Base-by-base conservation (phyloP, 92 coral and sea anemone species). In the Phymanthus crucifer region DNA sequence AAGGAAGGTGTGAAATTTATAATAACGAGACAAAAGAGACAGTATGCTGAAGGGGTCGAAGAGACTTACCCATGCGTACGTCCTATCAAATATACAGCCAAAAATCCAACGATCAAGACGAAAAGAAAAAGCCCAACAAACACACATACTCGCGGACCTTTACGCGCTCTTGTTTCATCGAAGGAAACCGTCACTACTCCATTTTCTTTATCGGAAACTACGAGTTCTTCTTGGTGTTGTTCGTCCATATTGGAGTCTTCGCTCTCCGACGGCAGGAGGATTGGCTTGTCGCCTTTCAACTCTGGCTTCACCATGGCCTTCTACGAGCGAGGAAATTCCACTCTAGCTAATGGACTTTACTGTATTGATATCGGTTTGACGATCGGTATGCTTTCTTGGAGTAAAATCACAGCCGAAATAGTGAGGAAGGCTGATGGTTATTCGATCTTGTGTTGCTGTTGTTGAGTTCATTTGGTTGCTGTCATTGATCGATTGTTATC, bases 261-360 rank as follows among this genome's bases (percentile, higher is more conserved):
- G 74, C 72, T 77, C 72, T 64, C 69, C 26, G 87, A 66, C 38
- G 76, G 71, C 32, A 58, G 72, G 72, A 71, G 66, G 45, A 84
- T 88, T 46, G 91, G 88, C 79, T 81, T 92, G 5, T 85, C 83
- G 80, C 68, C 45, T 75, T 84, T 92, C 31, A 79, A 64, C 32
- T 86, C 97, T 18, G 97, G 91, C 79, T 92, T 92, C 0, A 92
- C 97, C 97, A 92, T 92, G 26, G 67, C 66, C 73, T 27, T 71
- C 24, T 31, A 36, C 23, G 38, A 57, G 21, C 78, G 74, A 29
- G 3, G n/a, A 73, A 61, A 58, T 3, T 4, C 70, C 66, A 46
- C 32, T 67, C 66, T 21, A 14, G 36, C 3, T 40, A 33, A 56
- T 8, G 5, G 24, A n/a, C 38, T 69, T 37, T 57, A 24, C 24